phyloP scores from a whole-genome alignment of 2,888 invertebrate species.

The Leptopilina drosophilae region DNA sequence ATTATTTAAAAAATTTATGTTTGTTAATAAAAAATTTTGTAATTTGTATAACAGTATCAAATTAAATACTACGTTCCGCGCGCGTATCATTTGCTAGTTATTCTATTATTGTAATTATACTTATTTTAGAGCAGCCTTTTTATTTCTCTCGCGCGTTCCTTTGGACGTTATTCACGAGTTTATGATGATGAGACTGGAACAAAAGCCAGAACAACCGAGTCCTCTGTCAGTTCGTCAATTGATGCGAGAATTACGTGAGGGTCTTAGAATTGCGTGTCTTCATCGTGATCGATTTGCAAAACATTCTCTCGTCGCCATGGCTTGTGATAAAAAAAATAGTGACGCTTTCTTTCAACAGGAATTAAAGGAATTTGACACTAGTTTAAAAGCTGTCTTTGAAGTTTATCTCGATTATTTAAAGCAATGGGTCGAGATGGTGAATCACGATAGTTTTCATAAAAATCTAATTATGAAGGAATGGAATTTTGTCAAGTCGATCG shows the following conservation, averaged over 20 bases:
- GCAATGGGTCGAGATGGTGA: constrained; percentile 86
- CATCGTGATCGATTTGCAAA: constrained; percentile 87
- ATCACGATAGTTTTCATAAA: constrained; percentile 83
- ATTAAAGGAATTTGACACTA: constrained; percentile 86
- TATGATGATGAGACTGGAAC: constrained; percentile 89
- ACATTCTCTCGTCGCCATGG: constrained; percentile 81
- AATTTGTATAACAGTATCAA: too few species aligned
- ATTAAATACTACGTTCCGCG: too few species aligned
- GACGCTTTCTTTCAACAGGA: constrained; percentile 80
- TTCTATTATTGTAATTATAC: too few species aligned
- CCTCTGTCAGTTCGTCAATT: constrained; percentile 92
- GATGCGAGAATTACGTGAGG: constrained; percentile 94
- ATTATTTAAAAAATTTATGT: too few species aligned
- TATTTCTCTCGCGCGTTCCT: constrained; percentile 91
- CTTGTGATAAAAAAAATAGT: constrained; percentile 77
- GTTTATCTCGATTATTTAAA: constrained; percentile 92
- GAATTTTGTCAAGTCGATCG: constrained; percentile 89
- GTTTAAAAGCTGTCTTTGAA: constrained; percentile 86
- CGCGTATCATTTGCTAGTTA: too few species aligned
- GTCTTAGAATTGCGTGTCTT: constrained; percentile 88
- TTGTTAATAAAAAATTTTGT: too few species aligned
- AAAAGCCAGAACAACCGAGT: constrained; percentile 89
- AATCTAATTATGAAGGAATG: constrained; percentile 91
- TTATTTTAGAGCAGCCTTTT: constrained; percentile 82
- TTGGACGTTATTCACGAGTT: constrained; percentile 96